Evolutionary conservation across 2,113 vertebrate species (phyloP).

Genomic region (western clawed frog (Xenopus tropicalis)): UCB_Xtro_10.0 CM004449.2:25848501-25849000

Average conservation of each 20-base stretch:
- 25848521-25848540: too few relatives aligned
- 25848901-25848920: background rate
- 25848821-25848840: background rate
- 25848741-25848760: constrained; percentile 6
- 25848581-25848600: too few relatives aligned
- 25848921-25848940: background rate
- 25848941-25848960: background rate
- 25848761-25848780: background rate
- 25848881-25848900: background rate
- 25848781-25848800: background rate
- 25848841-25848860: background rate
- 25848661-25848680: constrained; percentile 18
- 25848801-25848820: background rate
- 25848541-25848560: too few relatives aligned
- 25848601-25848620: too few relatives aligned
- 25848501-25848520: too few relatives aligned
- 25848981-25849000: background rate
- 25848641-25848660: background rate
- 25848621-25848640: too few relatives aligned
- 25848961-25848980: background rate
- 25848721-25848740: background rate
- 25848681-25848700: background rate
- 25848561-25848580: too few relatives aligned
- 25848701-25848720: constrained; percentile 1
- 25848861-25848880: background rate